Evolutionary conservation across 2,888 invertebrate genomes (phyloP).

Genomic region (Leptopilina syphax): DNA sequence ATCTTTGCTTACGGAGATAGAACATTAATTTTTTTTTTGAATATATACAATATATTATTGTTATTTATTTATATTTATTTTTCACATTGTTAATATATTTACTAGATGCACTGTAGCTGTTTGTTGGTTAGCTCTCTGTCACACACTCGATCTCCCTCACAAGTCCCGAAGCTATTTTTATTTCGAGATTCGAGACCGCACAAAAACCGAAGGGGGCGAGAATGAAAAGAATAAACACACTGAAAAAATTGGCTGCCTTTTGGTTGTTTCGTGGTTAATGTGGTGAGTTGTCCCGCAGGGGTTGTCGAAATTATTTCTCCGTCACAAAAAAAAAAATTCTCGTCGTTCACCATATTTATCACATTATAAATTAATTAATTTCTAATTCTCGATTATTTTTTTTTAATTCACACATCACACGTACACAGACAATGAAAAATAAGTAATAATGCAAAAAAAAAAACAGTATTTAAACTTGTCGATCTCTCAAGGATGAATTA

Average conservation of each 20-base stretch:
- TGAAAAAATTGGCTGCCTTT: conserved; percentile 74
- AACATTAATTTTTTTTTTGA: conserved; percentile 54
- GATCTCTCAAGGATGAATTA: conserved; percentile 5
- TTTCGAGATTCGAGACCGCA: conserved; percentile 73
- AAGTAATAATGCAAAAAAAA: no score
- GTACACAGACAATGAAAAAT: not conserved
- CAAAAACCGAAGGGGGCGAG: conserved; percentile 62
- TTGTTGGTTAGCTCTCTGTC: conserved; percentile 77
- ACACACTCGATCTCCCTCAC: conserved; percentile 74
- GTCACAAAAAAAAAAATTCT: conserved; percentile 35
- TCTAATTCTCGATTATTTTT: not conserved
- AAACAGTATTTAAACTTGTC: conserved; percentile 14
- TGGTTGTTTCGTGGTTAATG: conserved; percentile 75
- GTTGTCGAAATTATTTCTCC: conserved; percentile 71
- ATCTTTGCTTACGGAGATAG: conserved; percentile 57
- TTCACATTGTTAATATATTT: conserved; percentile 76
- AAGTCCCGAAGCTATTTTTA: conserved; percentile 75
- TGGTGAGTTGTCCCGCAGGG: conserved; percentile 76
- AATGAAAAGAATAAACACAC: conserved; percentile 66
- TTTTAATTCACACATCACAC: conserved; percentile 27
- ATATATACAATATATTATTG: no score
- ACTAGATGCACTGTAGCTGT: conserved; percentile 78
- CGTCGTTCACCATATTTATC: conserved; percentile 25
- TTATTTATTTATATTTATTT: conserved; percentile 74
- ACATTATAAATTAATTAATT: conserved; percentile 13